These are phyloP conservation scores for Kuschelorhynchus macadamiae DNA, from an alignment of 2,888 invertebrate genomes.

Conservation along the genomic window DNA sequence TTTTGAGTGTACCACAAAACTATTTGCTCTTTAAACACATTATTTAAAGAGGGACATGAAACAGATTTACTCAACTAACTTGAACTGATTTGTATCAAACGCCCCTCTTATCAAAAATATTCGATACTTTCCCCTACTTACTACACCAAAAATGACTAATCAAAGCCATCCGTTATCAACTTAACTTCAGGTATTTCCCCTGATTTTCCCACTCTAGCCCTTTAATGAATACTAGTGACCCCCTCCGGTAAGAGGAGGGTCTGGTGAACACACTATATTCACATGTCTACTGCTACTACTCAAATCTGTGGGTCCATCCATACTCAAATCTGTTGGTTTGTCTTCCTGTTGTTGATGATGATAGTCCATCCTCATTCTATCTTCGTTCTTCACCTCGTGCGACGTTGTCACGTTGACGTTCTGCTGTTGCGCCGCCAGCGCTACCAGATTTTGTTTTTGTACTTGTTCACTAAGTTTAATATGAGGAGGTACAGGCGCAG, in stretches of 20 bases:
- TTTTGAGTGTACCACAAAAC: too few species aligned
- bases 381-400: conserved; percentile 37
- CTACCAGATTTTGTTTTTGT: conserved; percentile 36
- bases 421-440: conserved; percentile 24
- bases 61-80: too few species aligned
- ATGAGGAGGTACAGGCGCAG: conserved; percentile 32
- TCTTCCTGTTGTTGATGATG: conserved; percentile 62
- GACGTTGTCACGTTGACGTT: neutral
- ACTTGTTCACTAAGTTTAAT: conserved; percentile 40
- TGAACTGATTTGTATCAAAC: too few species aligned
- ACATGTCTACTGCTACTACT: conserved; percentile 63
- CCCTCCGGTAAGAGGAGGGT: conserved; percentile 62
- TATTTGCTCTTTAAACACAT: too few species aligned
- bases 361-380: conserved; percentile 51
- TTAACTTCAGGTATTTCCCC: neutral
- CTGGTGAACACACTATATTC: conserved; percentile 67
- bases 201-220: conserved; percentile 20
- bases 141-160: too few species aligned
- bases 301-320: conserved; percentile 67
- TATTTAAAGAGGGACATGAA: too few species aligned
- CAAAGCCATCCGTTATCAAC: neutral
- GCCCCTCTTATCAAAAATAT: too few species aligned
- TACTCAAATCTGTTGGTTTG: conserved; percentile 67
- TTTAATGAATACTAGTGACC: conserved; percentile 55
- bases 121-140: too few species aligned